Base-by-base conservation (phyloP, 2,888 invertebrate genomes). In the Tipula unca region DNA sequence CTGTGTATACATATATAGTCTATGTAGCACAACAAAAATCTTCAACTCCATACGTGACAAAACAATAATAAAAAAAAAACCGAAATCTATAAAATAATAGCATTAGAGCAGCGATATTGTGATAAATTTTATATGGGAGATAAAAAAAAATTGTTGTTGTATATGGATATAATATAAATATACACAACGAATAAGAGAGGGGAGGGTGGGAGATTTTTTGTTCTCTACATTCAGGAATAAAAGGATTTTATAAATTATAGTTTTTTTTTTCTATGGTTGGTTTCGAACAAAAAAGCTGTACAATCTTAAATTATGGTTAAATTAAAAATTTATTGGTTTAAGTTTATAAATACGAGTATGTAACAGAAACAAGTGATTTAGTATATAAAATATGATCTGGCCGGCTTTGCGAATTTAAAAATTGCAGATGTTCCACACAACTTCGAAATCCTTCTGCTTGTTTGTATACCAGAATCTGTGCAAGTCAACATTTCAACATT, bases 101-200 rank as follows among this genome's bases (percentile, higher is more conserved):
- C 69, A 69, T 69, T 69, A 69, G 69, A 69, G 69, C 69, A 69
- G 69, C 69, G 69, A 69, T 69, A 69, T 69, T 69, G 69, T 69
- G 69, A 69, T 69, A 69, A 69, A 69, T 69, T 69, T 69, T 69
- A 69, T 69, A 69, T 25, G 69, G 69, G 25, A 69, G 25, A 69
- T 69, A 69, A 69, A 69, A 48, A 48, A 48, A 20, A n/a, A 69
- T 69, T 69, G 3, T n/a, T 69, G 69, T 69, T 69, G 69, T 69
- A n/a, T n/a, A 8, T 69, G 25, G 69, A 69, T 69, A 25, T 69
- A 32, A 32, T 6, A 32, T 32, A 32, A 32, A 32, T 32, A 32
- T 32, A 32, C 32, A 32, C 32, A 32, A 32, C 5, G 32, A 32
- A 69, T 69, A 69, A 3, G 69, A 3, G 10, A 10, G 69, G 10